Base-by-base conservation (phyloP, 2,888 invertebrate genomes). In the Dugesia japonica region DNA sequence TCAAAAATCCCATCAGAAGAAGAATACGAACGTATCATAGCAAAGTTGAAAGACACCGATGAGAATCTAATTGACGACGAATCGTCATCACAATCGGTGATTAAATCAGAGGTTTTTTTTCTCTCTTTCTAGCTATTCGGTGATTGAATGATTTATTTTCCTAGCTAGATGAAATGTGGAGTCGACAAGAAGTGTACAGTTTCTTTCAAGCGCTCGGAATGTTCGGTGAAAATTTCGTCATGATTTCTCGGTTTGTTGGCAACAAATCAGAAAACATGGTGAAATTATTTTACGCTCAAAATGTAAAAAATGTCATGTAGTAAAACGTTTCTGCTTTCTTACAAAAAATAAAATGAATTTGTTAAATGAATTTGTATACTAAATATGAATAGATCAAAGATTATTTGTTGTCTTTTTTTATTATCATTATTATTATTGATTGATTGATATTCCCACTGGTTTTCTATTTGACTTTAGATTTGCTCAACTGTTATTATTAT, bases 141-240 rank as follows among this genome's bases (percentile, higher is more conserved):
- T n/a, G n/a, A n/a, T n/a, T n/a, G n/a, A n/a, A n/a, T 31, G 31
- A 31, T 31, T 31, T 31, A 31, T 31, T 31, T 31, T 31, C 31
- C 31, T 31, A 31, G 31, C 13, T 13, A 31, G 31, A 31, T 31
- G 56, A 56, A 56, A 56, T 56, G 4, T 56, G 56, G 56, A 56
- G 56, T 56, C 56, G 56, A 56, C 56, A 56, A 56, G 56, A 56
- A 56, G 56, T 56, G 56, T 56, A 20, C 23, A 56, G n/a, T 56
- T 56, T 56, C 56, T 56, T 56, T 56, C 56, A 56, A 23, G 56
- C 56, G 4, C 56, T 56, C 56, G 56, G 56, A 56, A 56, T 56
- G 56, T 56, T 56, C n/a, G 56, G 56, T 23, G 56, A 56, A 23
- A 56, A 56, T 56, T 56, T 56, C n/a, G 20, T 56, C n/a, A 20